These are phyloP conservation scores for Zaprionus tsacasi DNA, from an alignment of 1,140 invertebrate genomes.

Conservation along the genomic window DNA sequence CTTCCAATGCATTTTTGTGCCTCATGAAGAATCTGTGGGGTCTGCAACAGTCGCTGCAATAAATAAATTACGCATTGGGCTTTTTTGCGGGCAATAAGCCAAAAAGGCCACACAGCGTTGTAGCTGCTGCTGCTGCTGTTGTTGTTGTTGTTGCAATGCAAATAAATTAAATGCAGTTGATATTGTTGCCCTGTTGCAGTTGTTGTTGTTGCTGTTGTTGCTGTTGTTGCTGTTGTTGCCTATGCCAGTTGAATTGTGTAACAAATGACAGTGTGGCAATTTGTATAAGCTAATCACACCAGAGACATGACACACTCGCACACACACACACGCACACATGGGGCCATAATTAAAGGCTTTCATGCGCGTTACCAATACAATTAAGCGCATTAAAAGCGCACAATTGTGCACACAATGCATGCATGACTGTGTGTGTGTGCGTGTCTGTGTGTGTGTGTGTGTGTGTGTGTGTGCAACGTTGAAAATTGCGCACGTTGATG, in stretches of 20 bases:
- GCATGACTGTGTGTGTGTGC: conserved; percentile 1
- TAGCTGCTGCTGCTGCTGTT: neutral
- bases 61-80: conserved; percentile 6
- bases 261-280: conserved; percentile 77
- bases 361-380: conserved; percentile 74
- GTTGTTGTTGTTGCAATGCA: conserved; percentile 38
- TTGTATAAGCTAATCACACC: conserved; percentile 72
- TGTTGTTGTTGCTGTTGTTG: conserved; percentile 20
- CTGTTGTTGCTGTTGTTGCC: conserved; percentile 13
- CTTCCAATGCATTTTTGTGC: neutral
- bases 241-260: conserved; percentile 35
- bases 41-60: conserved; percentile 19
- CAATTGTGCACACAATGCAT: conserved; percentile 41
- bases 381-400: conserved; percentile 59
- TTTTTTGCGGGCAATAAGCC: conserved; percentile 62
- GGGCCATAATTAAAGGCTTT: conserved; percentile 72
- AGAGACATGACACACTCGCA: conserved; percentile 21
- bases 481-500: conserved; percentile 57
- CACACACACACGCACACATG: conserved; percentile 7
- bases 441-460: conserved; percentile 5
- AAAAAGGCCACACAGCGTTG: conserved; percentile 17
- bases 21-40: neutral
- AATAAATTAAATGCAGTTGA: conserved; percentile 74
- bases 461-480: conserved; percentile 22
- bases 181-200: conserved; percentile 34